Evolutionary conservation across 2,888 invertebrate genomes (phyloP).

Genomic region (Drosophila macrothrix): DNA sequence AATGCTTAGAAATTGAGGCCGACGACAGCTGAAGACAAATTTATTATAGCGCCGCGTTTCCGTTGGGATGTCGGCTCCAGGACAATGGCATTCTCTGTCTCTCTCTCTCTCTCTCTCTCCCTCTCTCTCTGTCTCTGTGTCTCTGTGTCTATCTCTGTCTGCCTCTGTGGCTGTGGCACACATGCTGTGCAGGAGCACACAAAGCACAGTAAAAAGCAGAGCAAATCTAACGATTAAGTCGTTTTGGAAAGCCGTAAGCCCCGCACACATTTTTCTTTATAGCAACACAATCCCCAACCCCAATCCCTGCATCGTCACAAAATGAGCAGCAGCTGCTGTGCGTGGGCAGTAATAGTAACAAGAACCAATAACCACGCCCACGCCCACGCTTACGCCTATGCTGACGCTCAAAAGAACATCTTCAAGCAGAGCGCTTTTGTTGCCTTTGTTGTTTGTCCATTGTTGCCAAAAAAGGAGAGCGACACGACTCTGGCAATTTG

Average conservation of each 20-base stretch:
- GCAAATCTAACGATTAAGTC: conserved; percentile 66
- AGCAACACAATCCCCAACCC: not conserved
- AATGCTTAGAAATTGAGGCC: conserved; percentile 75
- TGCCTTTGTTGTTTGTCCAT: conserved; percentile 52
- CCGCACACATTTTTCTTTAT: not conserved
- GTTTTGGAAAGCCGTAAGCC: conserved; percentile 43
- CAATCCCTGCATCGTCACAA: conserved; percentile 6
- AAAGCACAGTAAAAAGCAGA: conserved; percentile 38
- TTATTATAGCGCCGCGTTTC: conserved; percentile 67
- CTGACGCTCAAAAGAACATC: conserved; percentile 22
- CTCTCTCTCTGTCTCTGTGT: not conserved
- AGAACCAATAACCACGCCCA: conserved; percentile 18
- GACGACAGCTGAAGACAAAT: conserved; percentile 75
- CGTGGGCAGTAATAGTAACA: conserved; percentile 41
- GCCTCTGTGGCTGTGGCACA: conserved; percentile 11
- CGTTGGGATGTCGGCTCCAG: conserved; percentile 43
- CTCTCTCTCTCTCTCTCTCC: not conserved
- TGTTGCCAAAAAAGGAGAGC: conserved; percentile 53
- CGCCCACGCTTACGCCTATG: conserved; percentile 2
- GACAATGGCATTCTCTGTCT: conserved; percentile 44
- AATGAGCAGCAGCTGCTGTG: conserved; percentile 58
- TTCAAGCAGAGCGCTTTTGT: conserved; percentile 43
- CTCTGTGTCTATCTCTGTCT: not conserved
- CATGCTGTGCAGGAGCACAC: conserved; percentile 47
- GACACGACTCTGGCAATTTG: conserved; percentile 13